Base-by-base conservation (phyloP, 2,888 invertebrate genomes). In the Fragum sueziense region DNA sequence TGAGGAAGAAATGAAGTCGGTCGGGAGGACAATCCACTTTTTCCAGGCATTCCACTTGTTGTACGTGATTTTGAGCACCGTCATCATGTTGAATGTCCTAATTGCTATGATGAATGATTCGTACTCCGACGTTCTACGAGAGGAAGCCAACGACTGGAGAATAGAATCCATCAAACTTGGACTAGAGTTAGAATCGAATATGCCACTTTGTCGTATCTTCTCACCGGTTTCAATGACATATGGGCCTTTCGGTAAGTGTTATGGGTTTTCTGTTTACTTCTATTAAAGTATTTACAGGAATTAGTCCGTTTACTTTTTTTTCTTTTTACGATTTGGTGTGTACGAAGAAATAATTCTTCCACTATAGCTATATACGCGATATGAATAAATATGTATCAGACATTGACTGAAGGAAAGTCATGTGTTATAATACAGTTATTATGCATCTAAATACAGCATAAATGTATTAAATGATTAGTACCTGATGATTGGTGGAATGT, bases 31-130 rank as follows among this genome's bases (percentile, higher is more conserved):
- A 7, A 47, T 76, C 17, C 57, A 74, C 17, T 86, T 82, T 27
- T 51, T 89, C 11, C 87, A 89, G 75, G 59, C 90, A 2, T 74
- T 90, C n/a, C 91, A 91, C 73, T 34, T 90, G 4, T 31, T 91
- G 6, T 92, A 92, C 85, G 87, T 91, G 20, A 73, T 91, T 7
- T 79, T 91, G 14, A 85, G 86, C 7, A 89, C 88, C n/a, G 88
- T 90, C 37, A 86, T 90, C 14, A 78, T 90, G 25, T 77, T 90
- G 29, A 90, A 90, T 74, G 79, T 90, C 0, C 87, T 90, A n/a
- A 90, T 90, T 34, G 90, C 90, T 51, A 90, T 90, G 89, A 89
- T 90, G 89, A 90, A 89, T 74, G 89, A 90, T 57, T 90, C 90
- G 20, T 90, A 90, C 67, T 79, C 84, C 2, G 80, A 75, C 51